Base-by-base conservation (phyloP, 2,797 vertebrate species). In the Paguma larvata region DNA sequence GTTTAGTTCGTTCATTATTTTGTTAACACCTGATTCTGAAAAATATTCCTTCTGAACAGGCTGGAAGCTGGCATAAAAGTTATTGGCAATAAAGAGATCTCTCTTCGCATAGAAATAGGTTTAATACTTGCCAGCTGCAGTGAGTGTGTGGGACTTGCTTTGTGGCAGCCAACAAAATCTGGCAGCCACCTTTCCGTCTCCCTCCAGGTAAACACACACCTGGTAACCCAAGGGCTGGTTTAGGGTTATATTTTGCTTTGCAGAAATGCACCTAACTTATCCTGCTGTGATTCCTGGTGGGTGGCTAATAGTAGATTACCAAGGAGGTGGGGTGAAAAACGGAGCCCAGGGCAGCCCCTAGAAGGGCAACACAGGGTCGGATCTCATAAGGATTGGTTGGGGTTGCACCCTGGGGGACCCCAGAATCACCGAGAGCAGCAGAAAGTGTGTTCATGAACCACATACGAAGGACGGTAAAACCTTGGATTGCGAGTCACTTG, bases 11-110 rank as follows among this genome's bases (percentile, higher is more conserved):
- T 97, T 93, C 14, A 48, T 78, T 62, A 97, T 97, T 80, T 97
- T 90, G 88, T 97, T 97, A 98, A 98, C 91, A 98, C 83, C 89
- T 94, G 85, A 97, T 97, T 98, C 4, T 77, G 70, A 95, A 97
- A 85, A 97, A 73, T 12, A 62, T 44, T 92, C 82, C 92, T 91
- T 79, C 94, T 72, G 85, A 97, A 97, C 38, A 32, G 12, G 85
- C 83, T 92, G 93, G 95, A 95, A 97, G 77, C 59, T 91, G 82
- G 89, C 87, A 97, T 82, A 85, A 97, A 95, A 95, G 97, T 95
- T 96, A 97, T 97, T 94, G 98, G 59, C 85, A 97, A 91, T 92
- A 94, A 67, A 67, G 83, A 95, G 51, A 18, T 72, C 30, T 94
- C 96, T 97, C 96, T 3, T 38, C 3, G 12, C 86, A 94, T 46